Base-by-base conservation (phyloP, 2,888 invertebrate genomes). In the Drosophila formosana region DNA sequence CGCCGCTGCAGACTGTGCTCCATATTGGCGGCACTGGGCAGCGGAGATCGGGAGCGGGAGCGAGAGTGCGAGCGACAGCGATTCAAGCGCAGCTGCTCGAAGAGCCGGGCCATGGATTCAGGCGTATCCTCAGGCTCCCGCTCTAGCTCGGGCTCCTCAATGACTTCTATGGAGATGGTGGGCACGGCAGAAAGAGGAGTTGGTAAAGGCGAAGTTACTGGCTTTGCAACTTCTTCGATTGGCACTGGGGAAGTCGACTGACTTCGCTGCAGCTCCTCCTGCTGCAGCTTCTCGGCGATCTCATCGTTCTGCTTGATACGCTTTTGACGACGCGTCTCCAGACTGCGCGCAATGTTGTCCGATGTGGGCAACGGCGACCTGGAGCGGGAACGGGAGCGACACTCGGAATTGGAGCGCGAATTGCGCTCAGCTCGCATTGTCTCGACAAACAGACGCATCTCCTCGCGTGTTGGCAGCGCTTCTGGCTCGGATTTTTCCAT, bases 1-100 rank as follows among this genome's bases (percentile, higher is more conserved):
- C 90, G 76, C 2, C 67, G 63, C 32, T 88, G 81, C 25, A 90
- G 34, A 3, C 89, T 89, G n/a, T 82, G 86, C 37, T 78, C 86
- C 26, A 90, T 39, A 52, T 90, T 88, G 18, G 75, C 75, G 0
- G 82, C 70, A 4, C 72, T 78, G 2, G 90, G 90, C 18, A 89
- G 46, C 0, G 88, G 88, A 1, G 88, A 78, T 23, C 80, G 66
- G 9, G 87, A 87, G 2, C 85, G 80, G 2, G 89, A 82, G 5
- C 77, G 77, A 2, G 89, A 75, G 37, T 73, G 76, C 1, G 82
- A 84, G 8, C 81, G 79, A 4, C 70, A 70, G 13, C 89, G 87
- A 34, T 90, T 78, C 1, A 78, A 45, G 4, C 89, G 84, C 13
- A 90, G 47, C 7, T 88, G 78, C 45, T 87, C 82, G 5, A 89